Percentiles rank a stretch among this genome's conserved stretches.
Evolutionary conservation across 92 coral and sea anemone species (phyloP).

Genomic region (Bergia puertoricense): DNA sequence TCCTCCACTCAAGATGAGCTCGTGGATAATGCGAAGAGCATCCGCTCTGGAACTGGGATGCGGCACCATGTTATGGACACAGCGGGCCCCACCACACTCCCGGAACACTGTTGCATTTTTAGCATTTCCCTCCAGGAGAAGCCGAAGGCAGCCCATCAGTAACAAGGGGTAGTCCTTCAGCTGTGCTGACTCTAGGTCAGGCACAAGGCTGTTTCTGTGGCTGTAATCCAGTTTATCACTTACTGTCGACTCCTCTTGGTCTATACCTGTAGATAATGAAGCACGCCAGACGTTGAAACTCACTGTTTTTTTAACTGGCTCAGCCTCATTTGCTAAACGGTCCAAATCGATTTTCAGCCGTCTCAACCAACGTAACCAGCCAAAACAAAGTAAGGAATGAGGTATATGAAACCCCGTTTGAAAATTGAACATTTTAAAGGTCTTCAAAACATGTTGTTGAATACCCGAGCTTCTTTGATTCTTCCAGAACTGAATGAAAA

Average conservation of each 20-base stretch:
- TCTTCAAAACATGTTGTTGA: no score
- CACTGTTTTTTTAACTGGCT: no score
- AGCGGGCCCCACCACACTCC: constrained; percentile 88
- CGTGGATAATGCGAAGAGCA: constrained; percentile 87
- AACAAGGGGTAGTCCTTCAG: constrained; percentile 81
- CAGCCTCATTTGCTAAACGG: no score
- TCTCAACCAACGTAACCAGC: no score
- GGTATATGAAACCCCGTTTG: no score
- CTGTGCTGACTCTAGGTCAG: constrained; percentile 39
- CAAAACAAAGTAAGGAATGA: no score
- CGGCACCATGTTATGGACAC: constrained; percentile 88
- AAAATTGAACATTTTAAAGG: no score
- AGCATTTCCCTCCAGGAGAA: constrained; percentile 76
- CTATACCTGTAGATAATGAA: not conserved
- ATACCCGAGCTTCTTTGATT: no score
- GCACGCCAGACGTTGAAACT: not conserved
- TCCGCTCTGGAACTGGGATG: constrained; percentile 82
- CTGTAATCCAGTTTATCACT: constrained; percentile 20
- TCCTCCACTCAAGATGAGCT: constrained; percentile 89
- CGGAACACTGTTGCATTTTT: constrained; percentile 89
- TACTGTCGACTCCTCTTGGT: not conserved
- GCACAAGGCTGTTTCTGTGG: constrained; percentile 35
- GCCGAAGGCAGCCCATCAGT: constrained; percentile 92
- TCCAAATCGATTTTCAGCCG: no score
- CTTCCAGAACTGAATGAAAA: no score